A percentile compares a stretch with the other conserved stretches of the same genome.
phyloP scores from a whole-genome alignment of 2,113 vertebrate species.

The Herpetotheres cachinnans region DNA sequence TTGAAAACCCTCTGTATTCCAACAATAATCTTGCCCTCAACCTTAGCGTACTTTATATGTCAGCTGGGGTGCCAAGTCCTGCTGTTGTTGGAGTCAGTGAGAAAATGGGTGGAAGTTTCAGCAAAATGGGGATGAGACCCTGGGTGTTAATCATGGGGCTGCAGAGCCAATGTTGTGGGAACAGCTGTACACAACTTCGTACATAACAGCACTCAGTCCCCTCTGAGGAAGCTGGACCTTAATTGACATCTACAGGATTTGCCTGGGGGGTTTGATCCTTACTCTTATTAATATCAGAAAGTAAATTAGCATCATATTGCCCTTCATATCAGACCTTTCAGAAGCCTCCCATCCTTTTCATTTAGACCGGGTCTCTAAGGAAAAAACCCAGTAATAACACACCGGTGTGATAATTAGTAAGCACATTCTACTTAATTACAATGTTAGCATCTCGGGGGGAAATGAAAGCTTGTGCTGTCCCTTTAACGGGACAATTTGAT shows the following conservation, averaged over 20 bases:
- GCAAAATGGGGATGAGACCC: neutral
- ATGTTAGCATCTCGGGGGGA: constrained; percentile 57
- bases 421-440: constrained; percentile 54
- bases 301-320: constrained; percentile 19
- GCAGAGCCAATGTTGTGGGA: neutral
- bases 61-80: neutral
- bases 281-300: constrained; percentile 7
- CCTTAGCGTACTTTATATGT: neutral
- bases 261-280: neutral
- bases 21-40: neutral
- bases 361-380: constrained; percentile 42
- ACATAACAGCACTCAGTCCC: rapidly evolving
- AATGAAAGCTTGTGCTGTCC: constrained; percentile 67
- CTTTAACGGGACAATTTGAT: constrained; percentile 72
- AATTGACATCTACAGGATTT: neutral
- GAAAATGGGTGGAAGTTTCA: neutral
- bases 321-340: constrained; percentile 46
- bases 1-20: neutral
- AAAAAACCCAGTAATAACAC: neutral
- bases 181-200: neutral
- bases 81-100: neutral
- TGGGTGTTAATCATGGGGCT: neutral
- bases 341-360: constrained; percentile 29
- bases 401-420: constrained; percentile 62
- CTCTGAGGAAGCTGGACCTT: neutral